Conservation (phyloP, 2,888 invertebrate species). For the Acleris laterana region DNA sequence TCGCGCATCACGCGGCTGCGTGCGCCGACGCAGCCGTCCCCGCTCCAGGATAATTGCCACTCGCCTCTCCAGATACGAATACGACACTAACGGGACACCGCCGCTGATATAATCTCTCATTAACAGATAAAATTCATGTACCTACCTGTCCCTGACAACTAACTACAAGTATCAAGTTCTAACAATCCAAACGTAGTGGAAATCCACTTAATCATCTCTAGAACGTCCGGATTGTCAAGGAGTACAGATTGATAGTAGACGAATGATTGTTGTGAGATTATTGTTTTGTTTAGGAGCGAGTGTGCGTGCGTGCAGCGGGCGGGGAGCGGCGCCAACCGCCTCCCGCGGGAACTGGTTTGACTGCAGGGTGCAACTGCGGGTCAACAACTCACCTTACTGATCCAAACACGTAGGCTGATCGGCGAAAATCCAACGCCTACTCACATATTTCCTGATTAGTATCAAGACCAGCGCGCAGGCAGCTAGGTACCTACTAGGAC, state of each 20-base stretch:
- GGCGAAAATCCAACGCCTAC: conserved; percentile 68
- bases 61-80: conserved; percentile 51
- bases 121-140: conserved; percentile 52
- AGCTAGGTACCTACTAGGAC: conserved; percentile 30
- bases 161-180: conserved; percentile 32
- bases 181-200: too few species aligned
- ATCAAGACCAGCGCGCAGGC: conserved; percentile 47
- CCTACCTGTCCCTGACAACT: conserved; percentile 55
- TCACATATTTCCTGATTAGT: conserved; percentile 61
- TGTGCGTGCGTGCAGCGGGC: conserved; percentile 45
- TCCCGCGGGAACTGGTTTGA: conserved; percentile 70
- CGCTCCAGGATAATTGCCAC: conserved; percentile 71
- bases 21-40: conserved; percentile 59
- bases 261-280: conserved; percentile 52
- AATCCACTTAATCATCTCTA: conserved; percentile 41
- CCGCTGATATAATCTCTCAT: conserved; percentile 68
- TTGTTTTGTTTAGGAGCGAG: conserved; percentile 54
- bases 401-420: conserved; percentile 73
- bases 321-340: conserved; percentile 47
- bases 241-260: conserved; percentile 31
- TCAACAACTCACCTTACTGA: conserved; percentile 74
- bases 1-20: conserved; percentile 78
- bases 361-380: conserved; percentile 69
- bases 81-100: conserved; percentile 68
- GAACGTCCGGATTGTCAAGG: conserved; percentile 11